Conservation (phyloP, 2,888 invertebrate genomes). For the Nemapogon koenigi region DNA sequence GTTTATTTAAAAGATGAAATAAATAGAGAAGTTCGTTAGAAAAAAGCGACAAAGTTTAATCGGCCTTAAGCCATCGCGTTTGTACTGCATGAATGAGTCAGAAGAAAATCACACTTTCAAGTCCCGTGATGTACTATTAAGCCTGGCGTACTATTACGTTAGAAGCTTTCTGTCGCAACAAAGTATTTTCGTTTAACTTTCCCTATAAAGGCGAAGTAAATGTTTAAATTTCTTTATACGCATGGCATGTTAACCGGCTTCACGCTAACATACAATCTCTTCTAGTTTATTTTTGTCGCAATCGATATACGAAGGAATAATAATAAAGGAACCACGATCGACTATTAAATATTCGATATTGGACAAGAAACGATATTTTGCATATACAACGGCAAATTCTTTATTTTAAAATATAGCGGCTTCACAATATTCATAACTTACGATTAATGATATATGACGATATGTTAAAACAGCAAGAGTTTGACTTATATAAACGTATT, state of each 20-base stretch:
- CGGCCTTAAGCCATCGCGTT: too few relatives aligned
- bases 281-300: conserved; percentile 56
- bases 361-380: conserved; percentile 59
- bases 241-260: conserved; percentile 50
- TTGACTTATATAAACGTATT: conserved; percentile 5
- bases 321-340: conserved; percentile 42
- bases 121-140: too few relatives aligned
- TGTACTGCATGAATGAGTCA: too few relatives aligned
- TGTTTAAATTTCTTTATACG: not conserved
- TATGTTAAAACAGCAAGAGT: conserved; percentile 62
- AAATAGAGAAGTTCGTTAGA: too few relatives aligned
- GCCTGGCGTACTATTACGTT: too few relatives aligned
- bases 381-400: conserved; percentile 63
- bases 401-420: conserved; percentile 65
- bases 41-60: too few relatives aligned
- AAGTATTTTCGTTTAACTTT: too few relatives aligned
- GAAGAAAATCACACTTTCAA: too few relatives aligned
- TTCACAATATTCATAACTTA: conserved; percentile 61
- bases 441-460: conserved; percentile 56
- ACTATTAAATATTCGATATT: conserved; percentile 45
- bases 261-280: conserved; percentile 56
- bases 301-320: conserved; percentile 51
- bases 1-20: too few relatives aligned
- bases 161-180: too few relatives aligned
- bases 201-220: too few relatives aligned